These are phyloP conservation scores for Noctua comes DNA, from an alignment of 2,888 invertebrate species.

Conservation along the genomic window DNA sequence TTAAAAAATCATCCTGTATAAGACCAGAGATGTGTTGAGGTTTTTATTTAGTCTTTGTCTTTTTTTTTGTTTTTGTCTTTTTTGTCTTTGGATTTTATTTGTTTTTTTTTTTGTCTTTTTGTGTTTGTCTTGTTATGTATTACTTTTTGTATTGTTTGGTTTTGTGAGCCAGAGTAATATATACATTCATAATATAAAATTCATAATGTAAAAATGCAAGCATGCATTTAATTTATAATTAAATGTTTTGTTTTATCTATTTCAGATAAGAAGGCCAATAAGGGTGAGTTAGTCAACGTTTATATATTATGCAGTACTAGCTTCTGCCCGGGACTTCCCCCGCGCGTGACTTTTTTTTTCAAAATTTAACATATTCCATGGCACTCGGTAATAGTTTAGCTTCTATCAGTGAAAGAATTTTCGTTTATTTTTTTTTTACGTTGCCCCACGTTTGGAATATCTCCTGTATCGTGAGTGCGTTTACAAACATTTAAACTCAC, in stretches of 20 bases:
- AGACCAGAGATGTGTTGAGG: not conserved
- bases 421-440: too few species aligned
- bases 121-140: too few species aligned
- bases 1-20: not conserved
- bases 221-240: too few species aligned
- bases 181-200: too few species aligned
- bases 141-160: not conserved
- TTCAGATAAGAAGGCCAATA: slow-evolving; percentile 41
- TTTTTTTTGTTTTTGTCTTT: too few species aligned
- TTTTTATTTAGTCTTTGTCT: not conserved
- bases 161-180: not conserved
- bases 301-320: not conserved
- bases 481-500: too few species aligned
- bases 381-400: not conserved
- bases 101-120: too few species aligned
- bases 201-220: too few species aligned
- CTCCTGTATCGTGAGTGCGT: too few species aligned
- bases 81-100: too few species aligned
- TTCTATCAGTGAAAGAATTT: not conserved
- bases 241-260: slow-evolving; percentile 17
- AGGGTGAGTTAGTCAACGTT: slow-evolving; percentile 29
- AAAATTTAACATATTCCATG: not conserved
- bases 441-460: too few species aligned
- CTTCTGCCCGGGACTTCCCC: not conserved
- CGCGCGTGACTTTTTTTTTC: not conserved